phyloP scores from a whole-genome alignment of 2,797 vertebrate genomes.

The Tolypeutes matacus region DNA sequence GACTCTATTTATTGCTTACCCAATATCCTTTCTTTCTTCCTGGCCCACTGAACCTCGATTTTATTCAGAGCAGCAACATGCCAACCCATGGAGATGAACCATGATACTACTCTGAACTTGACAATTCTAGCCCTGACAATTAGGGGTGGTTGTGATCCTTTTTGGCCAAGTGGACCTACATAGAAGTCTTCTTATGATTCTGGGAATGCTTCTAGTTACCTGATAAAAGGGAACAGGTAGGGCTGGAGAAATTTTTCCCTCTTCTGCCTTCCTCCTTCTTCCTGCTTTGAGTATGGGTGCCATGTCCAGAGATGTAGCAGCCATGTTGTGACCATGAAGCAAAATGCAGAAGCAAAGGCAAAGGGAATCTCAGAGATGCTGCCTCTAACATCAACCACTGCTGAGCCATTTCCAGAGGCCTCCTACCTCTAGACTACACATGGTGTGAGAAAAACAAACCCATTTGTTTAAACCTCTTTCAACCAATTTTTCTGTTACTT shows the following conservation, averaged over 20 bases:
- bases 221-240: background rate
- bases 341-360: background rate
- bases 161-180: background rate
- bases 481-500: constrained; percentile 53
- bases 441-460: background rate
- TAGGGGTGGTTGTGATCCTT: background rate
- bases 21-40: background rate
- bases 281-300: background rate
- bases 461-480: constrained; percentile 36
- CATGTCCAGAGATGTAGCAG: background rate
- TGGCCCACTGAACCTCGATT: background rate
- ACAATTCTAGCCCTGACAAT: background rate
- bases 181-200: background rate
- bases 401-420: background rate
- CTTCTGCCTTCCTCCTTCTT: background rate
- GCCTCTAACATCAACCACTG: background rate
- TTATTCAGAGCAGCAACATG: background rate
- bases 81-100: background rate
- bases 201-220: background rate
- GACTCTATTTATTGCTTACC: background rate
- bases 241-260: background rate
- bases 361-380: background rate
- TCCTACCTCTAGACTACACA: background rate
- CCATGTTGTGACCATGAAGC: background rate
- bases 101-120: background rate